Evolutionary conservation across 2,888 invertebrate species (phyloP), one percentile per base, ranked within the genome.

Genomic region (Resseliella maxima): DNA sequence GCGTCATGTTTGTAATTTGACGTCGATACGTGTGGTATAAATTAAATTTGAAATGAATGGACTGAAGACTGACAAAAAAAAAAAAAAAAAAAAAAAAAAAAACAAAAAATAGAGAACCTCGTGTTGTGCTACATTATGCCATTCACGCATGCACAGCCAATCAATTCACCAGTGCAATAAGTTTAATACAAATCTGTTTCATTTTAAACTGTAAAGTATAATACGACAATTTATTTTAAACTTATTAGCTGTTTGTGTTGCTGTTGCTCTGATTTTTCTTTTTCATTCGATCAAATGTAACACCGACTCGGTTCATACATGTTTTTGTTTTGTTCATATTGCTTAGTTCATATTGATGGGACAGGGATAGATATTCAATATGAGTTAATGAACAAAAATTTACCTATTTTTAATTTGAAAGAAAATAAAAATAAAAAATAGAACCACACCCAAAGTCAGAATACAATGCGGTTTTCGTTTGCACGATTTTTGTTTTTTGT

Each of bases 1-100:
- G 72, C 31, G 15, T 72, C 72, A 72, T 72, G 72, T 72, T 72
- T 72, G 31, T 72, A 72, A 72, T 72, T 31, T 72, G 72, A 72
- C 0, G 31, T 31, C 72, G 72, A 72, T 72, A 72, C 72, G 72
- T 72, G 72, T 72, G 72, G 72, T 35, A 72, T 31, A 35, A 72
- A 72, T 72, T 72, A 72, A 72, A 72, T 31, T 31, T 3, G 5
- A 50, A 59, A 15, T 72, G 72, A 31, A 31, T 31, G 72, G n/a
- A 10, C 59, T 15, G 10, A 27, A 31, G n/a, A n/a, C n/a, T n/a
- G n/a, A n/a, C n/a, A n/a, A n/a, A n/a, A n/a, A n/a, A n/a, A n/a
- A n/a, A n/a, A n/a, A n/a, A n/a, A n/a, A n/a, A n/a, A n/a, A n/a
- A n/a, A n/a, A n/a, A n/a, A n/a, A n/a, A n/a, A n/a, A n/a, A n/a